Evolutionary conservation across 2,888 invertebrate genomes (phyloP), one percentile per base, ranked within the genome.

Genomic region (Apeira syringaria): DNA sequence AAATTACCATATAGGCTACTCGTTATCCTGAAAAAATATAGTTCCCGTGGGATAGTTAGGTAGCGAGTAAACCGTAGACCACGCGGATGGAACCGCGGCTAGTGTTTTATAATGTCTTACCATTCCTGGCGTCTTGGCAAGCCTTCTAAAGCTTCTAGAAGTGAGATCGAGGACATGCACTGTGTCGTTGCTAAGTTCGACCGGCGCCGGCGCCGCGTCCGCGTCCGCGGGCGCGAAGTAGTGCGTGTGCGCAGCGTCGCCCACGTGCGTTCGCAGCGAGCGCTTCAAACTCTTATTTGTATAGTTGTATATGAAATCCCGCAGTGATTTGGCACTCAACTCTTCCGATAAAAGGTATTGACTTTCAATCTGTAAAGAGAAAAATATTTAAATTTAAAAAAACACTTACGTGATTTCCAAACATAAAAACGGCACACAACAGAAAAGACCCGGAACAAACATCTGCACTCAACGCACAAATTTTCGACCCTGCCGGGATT

Each of bases 301-400:
- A 61, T 89, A 93, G 56, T 92, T 91, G 42, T 70, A 68, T 33
- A 93, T 90, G 58, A 92, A 92, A 35, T 91, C 82, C 44, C 91
- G 65, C 1, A 92, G 43, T 20, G 88, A 86, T 50, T 74, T 75
- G 40, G 89, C 89, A 42, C 81, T 91, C 54, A 91, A 82, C 5
- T 87, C 80, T 30, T 84, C 87, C 26, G 91, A 72, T 64, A 94
- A 85, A 6, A 94, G 77, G 64, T 93, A 94, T 69, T 94, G 94
- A 61, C 80, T 85, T 67, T 96, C 96, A 69, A 92, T 91, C 94
- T 95, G 74, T n/a, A n/a, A n/a, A n/a, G n/a, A n/a, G n/a, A n/a
- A n/a, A n/a, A n/a, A n/a, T n/a, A n/a, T n/a, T n/a, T n/a, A n/a
- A n/a, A n/a, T n/a, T n/a, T n/a, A n/a, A n/a, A n/a, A n/a, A n/a